Percentiles rank a stretch among this genome's conserved stretches.
phyloP scores from a whole-genome alignment of 2,888 invertebrate genomes.

The Brenthis daphne region DNA sequence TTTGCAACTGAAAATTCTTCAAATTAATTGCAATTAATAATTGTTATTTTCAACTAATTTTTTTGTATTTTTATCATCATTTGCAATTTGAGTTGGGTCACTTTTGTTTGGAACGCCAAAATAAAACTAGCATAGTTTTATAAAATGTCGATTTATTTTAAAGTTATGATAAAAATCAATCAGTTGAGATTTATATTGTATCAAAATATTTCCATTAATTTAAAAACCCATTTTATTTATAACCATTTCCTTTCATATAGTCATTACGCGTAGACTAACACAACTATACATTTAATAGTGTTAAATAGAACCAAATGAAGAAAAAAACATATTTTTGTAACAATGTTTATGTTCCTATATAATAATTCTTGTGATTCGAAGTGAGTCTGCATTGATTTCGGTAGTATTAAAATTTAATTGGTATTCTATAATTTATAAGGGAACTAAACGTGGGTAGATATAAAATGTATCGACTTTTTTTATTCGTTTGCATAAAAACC shows the following conservation, averaged over 20 bases:
- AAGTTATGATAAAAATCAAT: conserved; percentile 17
- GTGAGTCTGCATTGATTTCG: conserved; percentile 43
- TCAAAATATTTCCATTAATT: conserved; percentile 20
- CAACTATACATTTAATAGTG: conserved; percentile 35
- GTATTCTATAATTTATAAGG: conserved; percentile 36
- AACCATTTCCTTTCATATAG: conserved; percentile 26
- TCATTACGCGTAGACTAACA: conserved; percentile 36
- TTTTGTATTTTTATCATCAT: too few relatives aligned
- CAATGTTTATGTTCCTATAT: conserved; percentile 66
- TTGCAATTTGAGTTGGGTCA: too few relatives aligned
- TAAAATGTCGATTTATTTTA: background rate
- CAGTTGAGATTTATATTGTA: conserved; percentile 16
- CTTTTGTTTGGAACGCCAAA: too few relatives aligned
- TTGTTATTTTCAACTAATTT: too few relatives aligned
- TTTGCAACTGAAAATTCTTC: too few relatives aligned
- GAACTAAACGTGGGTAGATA: conserved; percentile 13
- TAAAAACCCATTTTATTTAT: conserved; percentile 31
- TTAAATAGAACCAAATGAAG: conserved; percentile 60
- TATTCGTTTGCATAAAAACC: background rate
- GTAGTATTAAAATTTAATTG: conserved; percentile 46
- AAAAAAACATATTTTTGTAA: conserved; percentile 65
- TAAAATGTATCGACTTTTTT: background rate
- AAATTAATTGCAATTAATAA: too few relatives aligned
- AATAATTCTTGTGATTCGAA: conserved; percentile 52
- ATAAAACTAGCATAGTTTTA: too few relatives aligned